Evolutionary conservation across 1,140 invertebrate genomes (phyloP).

Genomic region (Atta colombica): DNA sequence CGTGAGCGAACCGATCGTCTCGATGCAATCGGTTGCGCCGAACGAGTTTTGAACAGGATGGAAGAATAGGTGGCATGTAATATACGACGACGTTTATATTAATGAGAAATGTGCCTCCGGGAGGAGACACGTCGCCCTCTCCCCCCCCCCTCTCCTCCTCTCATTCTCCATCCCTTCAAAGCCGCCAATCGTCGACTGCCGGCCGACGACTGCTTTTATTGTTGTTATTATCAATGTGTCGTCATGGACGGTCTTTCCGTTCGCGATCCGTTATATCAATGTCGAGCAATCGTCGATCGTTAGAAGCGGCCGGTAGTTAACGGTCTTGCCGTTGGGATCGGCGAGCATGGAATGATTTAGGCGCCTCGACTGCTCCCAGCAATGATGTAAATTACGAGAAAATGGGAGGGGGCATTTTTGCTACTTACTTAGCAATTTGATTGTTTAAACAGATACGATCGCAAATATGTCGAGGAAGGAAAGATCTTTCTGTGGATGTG

Average conservation of each 20-base stretch:
- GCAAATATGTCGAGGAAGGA: too few relatives aligned
- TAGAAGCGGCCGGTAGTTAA: slow-evolving; percentile 55
- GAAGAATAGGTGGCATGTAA: slow-evolving; percentile 72
- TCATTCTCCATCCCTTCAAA: not conserved
- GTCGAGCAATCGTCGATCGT: slow-evolving; percentile 59
- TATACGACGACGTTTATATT: slow-evolving; percentile 81
- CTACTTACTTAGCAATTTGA: not conserved
- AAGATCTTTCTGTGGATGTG: not conserved
- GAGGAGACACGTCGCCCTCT: slow-evolving; percentile 67
- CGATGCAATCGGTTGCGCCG: slow-evolving; percentile 67
- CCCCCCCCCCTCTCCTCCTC: too few relatives aligned
- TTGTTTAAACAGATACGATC: not conserved
- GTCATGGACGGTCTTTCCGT: slow-evolving; percentile 44
- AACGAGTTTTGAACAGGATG: slow-evolving; percentile 52
- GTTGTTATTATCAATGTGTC: slow-evolving; percentile 56
- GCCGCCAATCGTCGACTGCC: slow-evolving; percentile 65
- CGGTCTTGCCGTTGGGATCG: slow-evolving; percentile 48
- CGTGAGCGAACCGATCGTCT: slow-evolving; percentile 33
- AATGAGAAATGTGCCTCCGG: slow-evolving; percentile 77
- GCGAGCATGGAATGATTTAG: slow-evolving; percentile 51
- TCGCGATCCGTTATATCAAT: slow-evolving; percentile 60
- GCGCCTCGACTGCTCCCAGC: slow-evolving; percentile 26
- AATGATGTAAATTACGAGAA: slow-evolving; percentile 48
- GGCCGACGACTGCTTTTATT: slow-evolving; percentile 57
- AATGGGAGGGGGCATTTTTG: not conserved